Evolutionary conservation across 2,113 vertebrate genomes (phyloP), one percentile per base, ranked within the genome.

Genomic region (Peromyscus polionotus): DNA sequence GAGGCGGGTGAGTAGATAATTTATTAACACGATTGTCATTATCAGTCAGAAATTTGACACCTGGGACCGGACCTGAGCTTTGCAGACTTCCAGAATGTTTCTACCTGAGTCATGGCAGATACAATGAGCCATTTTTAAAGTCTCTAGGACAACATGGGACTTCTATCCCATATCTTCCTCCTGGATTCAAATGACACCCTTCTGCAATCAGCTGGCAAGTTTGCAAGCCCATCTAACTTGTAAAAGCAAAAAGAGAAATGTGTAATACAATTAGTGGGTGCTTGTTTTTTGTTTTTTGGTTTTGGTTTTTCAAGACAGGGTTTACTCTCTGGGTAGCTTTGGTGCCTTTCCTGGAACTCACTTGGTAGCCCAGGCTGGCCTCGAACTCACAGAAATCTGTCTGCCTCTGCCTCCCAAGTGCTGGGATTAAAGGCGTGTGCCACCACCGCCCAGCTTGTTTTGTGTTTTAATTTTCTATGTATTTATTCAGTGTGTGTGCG

Each of bases 181-280:
- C 57, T 84, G 26, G 68, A 17, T 94, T 96, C 88, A 88, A 70
- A 93, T 96, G n/a, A 88, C 86, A 88, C 26, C 65, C 39, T 94
- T 90, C 93, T 92, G 65, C 61, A 96, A 93, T 85, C 65, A 95
- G 28, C 96, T 84, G 83, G 28, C 68, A 2, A 83, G 39, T 93
- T 67, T 90, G 87, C 54, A 90, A n/a, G 79, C 51, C 90, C 48
- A 88, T n/a, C 42, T 72, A 97, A 26, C 17, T 51, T 96, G n/a
- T 59, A n/a, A 83, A 54, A 51, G 51, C 7, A 33, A 54, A 36
- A 5, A 28, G 36, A 73, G 42, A 87, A 91, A 94, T 36, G 90
- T 76, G n/a, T 67, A 48, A 81, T n/a, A 85, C 19, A 92, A 28
- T 92, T 92, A 92, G 67, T 75, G 42, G 81, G 59, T 80, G 20